These are phyloP conservation scores for Stomatorhinus walkeri DNA, from an alignment of 2,797 vertebrate species.

Conservation along the genomic window DNA sequence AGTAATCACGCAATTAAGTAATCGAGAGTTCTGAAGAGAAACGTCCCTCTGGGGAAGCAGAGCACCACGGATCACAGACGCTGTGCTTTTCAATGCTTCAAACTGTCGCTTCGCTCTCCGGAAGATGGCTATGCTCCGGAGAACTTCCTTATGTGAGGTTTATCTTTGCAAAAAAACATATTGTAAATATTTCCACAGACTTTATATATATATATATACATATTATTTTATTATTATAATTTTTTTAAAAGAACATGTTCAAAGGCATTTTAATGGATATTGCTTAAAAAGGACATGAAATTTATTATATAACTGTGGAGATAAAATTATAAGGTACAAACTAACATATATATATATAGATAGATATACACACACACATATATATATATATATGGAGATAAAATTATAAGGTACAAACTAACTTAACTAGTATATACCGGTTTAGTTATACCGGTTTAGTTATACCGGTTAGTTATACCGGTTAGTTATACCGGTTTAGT, in stretches of 20 bases:
- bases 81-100: not conserved
- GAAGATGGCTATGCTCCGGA: not conserved
- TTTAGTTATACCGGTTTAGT: too few relatives aligned
- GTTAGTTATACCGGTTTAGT: not conserved
- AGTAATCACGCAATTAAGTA: conserved; percentile 12
- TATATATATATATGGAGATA: too few relatives aligned
- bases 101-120: not conserved
- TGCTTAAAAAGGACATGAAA: not conserved
- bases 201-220: too few relatives aligned
- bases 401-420: not conserved
- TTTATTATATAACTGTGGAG: not conserved
- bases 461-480: not conserved
- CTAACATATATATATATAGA: too few relatives aligned
- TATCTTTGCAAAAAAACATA: not conserved
- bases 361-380: too few relatives aligned
- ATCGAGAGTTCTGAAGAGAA: not conserved
- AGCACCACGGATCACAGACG: not conserved
- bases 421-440: not conserved
- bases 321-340: not conserved
- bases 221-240: too few relatives aligned
- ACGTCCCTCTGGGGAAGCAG: not conserved
- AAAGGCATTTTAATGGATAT: not conserved
- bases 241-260: not conserved
- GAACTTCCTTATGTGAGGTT: not conserved
- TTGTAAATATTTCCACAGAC: not conserved